Conservation (phyloP, 2,888 invertebrate genomes). For the Sturmia bella region DNA sequence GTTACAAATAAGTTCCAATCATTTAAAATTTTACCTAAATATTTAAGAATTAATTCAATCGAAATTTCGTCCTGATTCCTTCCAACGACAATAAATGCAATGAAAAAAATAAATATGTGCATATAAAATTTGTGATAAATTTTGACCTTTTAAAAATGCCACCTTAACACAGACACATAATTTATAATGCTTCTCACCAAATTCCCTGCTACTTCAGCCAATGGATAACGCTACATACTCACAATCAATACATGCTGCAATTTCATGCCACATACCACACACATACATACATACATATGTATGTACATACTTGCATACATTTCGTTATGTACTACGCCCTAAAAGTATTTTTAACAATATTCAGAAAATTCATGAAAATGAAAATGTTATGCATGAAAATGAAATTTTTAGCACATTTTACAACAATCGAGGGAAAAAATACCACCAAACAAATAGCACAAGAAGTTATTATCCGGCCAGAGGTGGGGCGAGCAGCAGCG, state of each 20-base stretch:
- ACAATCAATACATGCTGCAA: constrained; percentile 1
- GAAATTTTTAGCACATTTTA: constrained; percentile 66
- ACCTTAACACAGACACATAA: constrained; percentile 58
- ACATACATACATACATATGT: constrained; percentile 20
- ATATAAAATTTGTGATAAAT: constrained; percentile 59
- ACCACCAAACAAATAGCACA: constrained; percentile 6
- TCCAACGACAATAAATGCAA: constrained; percentile 3
- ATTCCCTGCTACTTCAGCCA: constrained; percentile 37
- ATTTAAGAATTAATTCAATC: constrained; percentile 14
- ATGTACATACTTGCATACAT: background rate
- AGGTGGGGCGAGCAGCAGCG: constrained; percentile 3
- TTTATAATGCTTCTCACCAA: constrained; percentile 17
- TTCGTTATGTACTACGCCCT: constrained; percentile 60
- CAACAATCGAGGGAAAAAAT: constrained; percentile 38
- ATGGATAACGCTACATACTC: constrained; percentile 20
- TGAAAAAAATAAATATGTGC: constrained; percentile 2
- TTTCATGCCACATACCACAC: constrained; percentile 7
- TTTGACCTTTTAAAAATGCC: constrained; percentile 65
- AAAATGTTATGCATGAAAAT: constrained; percentile 67
- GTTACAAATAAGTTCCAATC: background rate
- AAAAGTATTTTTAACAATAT: constrained; percentile 50
- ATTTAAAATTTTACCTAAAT: background rate
- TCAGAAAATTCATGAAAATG: constrained; percentile 69
- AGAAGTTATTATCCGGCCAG: background rate
- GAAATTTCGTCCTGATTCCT: background rate